Evolutionary conservation across 2,113 vertebrate genomes (phyloP).

Genomic region (Maccullochella peelii): DNA sequence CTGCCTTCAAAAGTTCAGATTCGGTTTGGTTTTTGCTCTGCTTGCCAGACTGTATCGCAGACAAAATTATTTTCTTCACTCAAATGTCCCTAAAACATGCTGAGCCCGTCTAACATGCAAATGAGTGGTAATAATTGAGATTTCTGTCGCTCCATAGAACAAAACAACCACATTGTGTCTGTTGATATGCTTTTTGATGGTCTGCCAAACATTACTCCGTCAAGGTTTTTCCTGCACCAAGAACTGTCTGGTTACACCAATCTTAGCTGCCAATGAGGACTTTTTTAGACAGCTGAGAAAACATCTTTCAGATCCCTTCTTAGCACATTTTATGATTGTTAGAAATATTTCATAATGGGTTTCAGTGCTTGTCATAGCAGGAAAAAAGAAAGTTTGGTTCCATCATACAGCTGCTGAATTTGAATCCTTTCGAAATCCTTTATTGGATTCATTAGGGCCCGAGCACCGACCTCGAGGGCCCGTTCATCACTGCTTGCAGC

Average conservation of each 20-base stretch:
- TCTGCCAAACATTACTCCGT: neutral
- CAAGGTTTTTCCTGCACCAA: neutral
- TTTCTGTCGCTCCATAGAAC: neutral
- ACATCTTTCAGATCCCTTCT: neutral
- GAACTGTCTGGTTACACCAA: neutral
- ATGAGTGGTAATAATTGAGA: neutral
- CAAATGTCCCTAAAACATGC: neutral
- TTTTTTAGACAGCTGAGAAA: neutral
- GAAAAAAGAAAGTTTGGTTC: too few relatives aligned
- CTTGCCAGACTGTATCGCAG: neutral
- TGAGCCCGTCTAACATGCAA: neutral
- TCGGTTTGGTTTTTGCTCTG: neutral
- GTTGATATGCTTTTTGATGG: constrained; percentile 7
- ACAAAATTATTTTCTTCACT: neutral
- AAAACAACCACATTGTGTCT: neutral
- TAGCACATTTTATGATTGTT: neutral
- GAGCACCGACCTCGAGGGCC: too few relatives aligned
- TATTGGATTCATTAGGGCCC: neutral
- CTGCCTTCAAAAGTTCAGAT: constrained; percentile 6
- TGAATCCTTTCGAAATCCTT: neutral
- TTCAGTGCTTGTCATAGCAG: constrained; percentile 4
- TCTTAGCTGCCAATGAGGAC: neutral
- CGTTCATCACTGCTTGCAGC: too few relatives aligned
- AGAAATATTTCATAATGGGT: neutral
- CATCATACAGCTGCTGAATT: neutral